These are phyloP conservation scores for Lamprologus speciosus DNA, from an alignment of 2,113 vertebrate species.

Conservation along the genomic window DNA sequence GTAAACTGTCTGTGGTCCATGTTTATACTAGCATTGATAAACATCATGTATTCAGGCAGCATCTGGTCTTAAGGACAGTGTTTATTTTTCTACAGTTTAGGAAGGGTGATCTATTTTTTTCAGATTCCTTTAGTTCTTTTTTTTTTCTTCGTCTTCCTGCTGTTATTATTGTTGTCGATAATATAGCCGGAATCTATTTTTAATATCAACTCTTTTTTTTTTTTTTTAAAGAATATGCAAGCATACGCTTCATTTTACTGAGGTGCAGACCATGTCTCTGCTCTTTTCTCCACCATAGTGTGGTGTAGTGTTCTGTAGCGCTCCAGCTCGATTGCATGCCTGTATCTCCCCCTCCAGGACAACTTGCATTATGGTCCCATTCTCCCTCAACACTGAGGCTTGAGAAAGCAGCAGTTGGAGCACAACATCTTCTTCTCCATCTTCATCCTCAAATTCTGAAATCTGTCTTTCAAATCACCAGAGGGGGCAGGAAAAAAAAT, in stretches of 20 bases:
- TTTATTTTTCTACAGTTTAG: conserved; percentile 58
- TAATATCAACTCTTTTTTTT: neutral
- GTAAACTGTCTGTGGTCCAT: conserved; percentile 57
- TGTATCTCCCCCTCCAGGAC: conserved; percentile 79
- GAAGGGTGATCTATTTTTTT: conserved; percentile 32
- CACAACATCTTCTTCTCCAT: conserved; percentile 21
- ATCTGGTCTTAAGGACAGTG: conserved; percentile 56
- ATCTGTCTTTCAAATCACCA: conserved; percentile 39
- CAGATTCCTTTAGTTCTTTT: neutral
- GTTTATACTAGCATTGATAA: conserved; percentile 59
- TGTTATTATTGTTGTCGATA: neutral
- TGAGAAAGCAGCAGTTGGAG: neutral
- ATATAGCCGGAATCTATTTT: neutral
- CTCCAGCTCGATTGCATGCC: conserved; percentile 60
- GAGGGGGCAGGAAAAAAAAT: neutral
- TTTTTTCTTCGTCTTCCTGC: conserved; percentile 1
- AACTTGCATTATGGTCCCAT: conserved; percentile 56
- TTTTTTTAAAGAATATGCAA: neutral
- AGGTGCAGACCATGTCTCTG: conserved; percentile 6
- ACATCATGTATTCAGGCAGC: conserved; percentile 58
- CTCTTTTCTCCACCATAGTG: neutral
- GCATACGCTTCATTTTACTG: neutral
- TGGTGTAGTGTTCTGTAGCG: conserved; percentile 21
- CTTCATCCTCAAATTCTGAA: neutral
- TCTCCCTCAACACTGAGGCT: conserved; percentile 18